Base-by-base conservation (phyloP, 2,113 vertebrate genomes). In the Poicephalus meyeri region DNA sequence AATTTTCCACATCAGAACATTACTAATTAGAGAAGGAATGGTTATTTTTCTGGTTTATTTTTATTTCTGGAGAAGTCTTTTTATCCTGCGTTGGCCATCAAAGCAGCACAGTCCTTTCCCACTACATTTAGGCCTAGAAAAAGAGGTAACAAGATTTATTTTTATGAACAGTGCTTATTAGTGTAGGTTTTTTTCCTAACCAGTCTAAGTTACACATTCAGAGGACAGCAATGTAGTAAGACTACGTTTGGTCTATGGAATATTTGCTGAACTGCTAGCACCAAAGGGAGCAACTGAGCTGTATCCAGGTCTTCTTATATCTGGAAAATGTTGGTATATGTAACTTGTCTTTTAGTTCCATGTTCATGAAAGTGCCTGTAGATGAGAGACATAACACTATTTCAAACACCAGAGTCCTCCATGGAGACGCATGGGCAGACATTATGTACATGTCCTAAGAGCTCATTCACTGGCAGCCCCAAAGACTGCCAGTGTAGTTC, bases 331-430 rank as follows among this genome's bases (percentile, higher is more conserved):
- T 60, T 95, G 95, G 74, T 58, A 82, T 80, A 93, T 28, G 72
- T 92, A 94, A 80, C 39, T 71, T 63, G n/a, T 79, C 72, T 94
- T 95, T 96, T 55, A 89, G 53, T 97, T 91, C 86, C 90, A 94
- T 26, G 11, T 97, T 93, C 73, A 97, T 92, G 93, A 98, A 98
- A 98, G 97, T 97, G 97, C 95, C 95, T 95, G 80, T 87, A 95
- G 88, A 97, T 83, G 93, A 96, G 91, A 98, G 92, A 97, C 74
- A 77, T 91, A 97, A 98, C 91, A 96, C 96, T 93, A 58, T 39
- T 92, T 95, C 82, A 93, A 97, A 96, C 93, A 95, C 93, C 70
- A 71, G 96, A 89, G 90, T 91, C 86, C 94, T 88, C 95, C 93
- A 73, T 24, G 82, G 74, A 55, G 80, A 78, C 1, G 0, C 16